These are phyloP conservation scores for Drosophila orena DNA, from an alignment of 1,140 invertebrate genomes.

Conservation along the genomic window DNA sequence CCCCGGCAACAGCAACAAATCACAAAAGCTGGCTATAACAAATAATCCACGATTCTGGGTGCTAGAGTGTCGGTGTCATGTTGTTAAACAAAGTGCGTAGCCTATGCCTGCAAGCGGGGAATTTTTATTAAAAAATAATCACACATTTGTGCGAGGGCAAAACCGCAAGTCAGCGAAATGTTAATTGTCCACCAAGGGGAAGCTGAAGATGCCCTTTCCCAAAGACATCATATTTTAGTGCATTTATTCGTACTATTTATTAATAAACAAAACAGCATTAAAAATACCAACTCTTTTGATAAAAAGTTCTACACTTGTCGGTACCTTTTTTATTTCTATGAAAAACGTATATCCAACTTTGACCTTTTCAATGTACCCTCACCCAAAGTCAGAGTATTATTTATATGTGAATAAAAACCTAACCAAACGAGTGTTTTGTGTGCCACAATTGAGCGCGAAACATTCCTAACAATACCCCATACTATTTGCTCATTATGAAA, in stretches of 20 bases:
- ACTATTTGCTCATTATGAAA: conserved; percentile 25
- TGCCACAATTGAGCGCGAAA: conserved; percentile 12
- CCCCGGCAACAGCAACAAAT: conserved; percentile 67
- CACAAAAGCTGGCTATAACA: conserved; percentile 68
- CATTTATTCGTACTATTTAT: no score
- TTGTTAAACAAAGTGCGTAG: conserved; percentile 80
- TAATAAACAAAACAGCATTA: no score
- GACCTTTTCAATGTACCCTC: no score
- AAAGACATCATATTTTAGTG: no score
- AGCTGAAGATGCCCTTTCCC: conserved; percentile 14
- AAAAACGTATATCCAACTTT: no score
- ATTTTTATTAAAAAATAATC: conserved; percentile 83
- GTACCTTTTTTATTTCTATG: no score
- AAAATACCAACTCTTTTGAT: no score
- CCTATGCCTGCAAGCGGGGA: conserved; percentile 64
- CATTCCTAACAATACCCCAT: conserved; percentile 13
- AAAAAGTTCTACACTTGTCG: no score
- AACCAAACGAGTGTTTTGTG: conserved; percentile 13
- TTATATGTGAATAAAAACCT: background rate
- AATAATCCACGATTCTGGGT: conserved; percentile 46
- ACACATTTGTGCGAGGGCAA: conserved; percentile 50
- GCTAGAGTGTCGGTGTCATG: conserved; percentile 58
- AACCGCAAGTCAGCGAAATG: conserved; percentile 45
- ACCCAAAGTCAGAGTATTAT: background rate
- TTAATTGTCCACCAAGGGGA: background rate